Conservation (phyloP, 2,797 vertebrate species). For the Sebastes jordani region DNA sequence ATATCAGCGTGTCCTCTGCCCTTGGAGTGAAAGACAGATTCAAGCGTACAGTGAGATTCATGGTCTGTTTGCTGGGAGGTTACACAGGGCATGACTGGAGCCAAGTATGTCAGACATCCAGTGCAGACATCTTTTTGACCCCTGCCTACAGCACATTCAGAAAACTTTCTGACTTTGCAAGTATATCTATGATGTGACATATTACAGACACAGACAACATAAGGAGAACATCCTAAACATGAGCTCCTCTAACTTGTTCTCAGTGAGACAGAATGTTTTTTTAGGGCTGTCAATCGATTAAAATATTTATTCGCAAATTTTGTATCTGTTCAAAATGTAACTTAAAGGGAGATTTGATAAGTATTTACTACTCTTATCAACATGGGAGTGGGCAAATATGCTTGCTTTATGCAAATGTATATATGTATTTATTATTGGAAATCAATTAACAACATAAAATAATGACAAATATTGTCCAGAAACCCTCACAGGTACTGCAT, state of each 20-base stretch:
- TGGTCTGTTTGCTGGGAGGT: slow-evolving; percentile 35
- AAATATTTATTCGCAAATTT: too few relatives aligned
- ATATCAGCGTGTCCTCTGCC: slow-evolving; percentile 47
- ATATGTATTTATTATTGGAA: too few relatives aligned
- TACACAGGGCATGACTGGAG: not conserved
- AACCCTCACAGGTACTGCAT: too few relatives aligned
- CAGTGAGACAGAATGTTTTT: not conserved
- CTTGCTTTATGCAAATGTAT: too few relatives aligned
- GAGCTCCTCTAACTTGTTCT: not conserved
- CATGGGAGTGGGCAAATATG: too few relatives aligned
- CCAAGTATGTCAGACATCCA: slow-evolving; percentile 13
- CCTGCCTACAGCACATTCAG: not conserved
- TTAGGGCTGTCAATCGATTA: too few relatives aligned
- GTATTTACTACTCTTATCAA: too few relatives aligned
- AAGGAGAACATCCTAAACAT: not conserved
- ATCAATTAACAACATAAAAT: too few relatives aligned
- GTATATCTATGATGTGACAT: not conserved
- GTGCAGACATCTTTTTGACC: slow-evolving; percentile 9
- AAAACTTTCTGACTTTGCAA: not conserved
- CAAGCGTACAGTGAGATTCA: slow-evolving; percentile 30
- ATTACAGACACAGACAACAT: not conserved
- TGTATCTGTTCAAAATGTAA: too few relatives aligned
- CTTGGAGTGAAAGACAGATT: slow-evolving; percentile 45
- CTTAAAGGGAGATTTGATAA: too few relatives aligned
- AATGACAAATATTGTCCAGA: too few relatives aligned